Base-by-base conservation (phyloP, 1,140 invertebrate species). In the Chionoecetes opilio region DNA sequence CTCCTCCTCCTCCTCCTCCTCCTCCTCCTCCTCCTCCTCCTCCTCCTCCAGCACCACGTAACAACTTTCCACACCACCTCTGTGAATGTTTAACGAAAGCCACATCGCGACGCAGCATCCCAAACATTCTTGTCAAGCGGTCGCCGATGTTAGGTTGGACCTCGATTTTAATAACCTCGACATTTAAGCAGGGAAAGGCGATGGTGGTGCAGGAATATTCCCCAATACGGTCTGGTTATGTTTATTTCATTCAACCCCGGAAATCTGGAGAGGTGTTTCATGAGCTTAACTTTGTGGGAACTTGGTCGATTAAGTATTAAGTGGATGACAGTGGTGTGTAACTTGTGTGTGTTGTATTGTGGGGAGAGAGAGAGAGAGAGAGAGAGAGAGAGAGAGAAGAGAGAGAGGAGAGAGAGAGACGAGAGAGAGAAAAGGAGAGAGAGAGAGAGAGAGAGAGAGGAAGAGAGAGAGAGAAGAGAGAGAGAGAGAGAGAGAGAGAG, bases 311-410 rank as follows among this genome's bases (percentile, higher is more conserved):
- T 75, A 75, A 75, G 63, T 26, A 75, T 0, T 75, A 21, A 75
- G 63, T 75, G n/a, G 21, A 8, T 75, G 26, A 75, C 3, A n/a
- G 63, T 46, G 5, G 63, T 75, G 63, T 21, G 85, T 87, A 14
- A 29, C 26, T 8, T 17, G 84, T 87, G 85, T 87, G 85, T 87
- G 85, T 87, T 17, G 92, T 21, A 85, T 2, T 34, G 85, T 87
- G 85, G 32, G n/a, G 0, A 87, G 85, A 14, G 35, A 31, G 84
- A 31, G 31, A 86, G 84, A 86, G 8, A 85, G 3, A 85, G 8
- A 85, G 29, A 85, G 29, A 34, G 82, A 85, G 82, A 46, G 41
- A 46, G 41, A 46, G 41, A 46, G 41, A n/a, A 46, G 41, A 46
- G 41, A 46, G 41, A 46, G 41, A 46, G 14, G 41, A 46, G 41